Conservation (phyloP, 2,888 invertebrate species). For the Glaucopsyche alexis region DNA sequence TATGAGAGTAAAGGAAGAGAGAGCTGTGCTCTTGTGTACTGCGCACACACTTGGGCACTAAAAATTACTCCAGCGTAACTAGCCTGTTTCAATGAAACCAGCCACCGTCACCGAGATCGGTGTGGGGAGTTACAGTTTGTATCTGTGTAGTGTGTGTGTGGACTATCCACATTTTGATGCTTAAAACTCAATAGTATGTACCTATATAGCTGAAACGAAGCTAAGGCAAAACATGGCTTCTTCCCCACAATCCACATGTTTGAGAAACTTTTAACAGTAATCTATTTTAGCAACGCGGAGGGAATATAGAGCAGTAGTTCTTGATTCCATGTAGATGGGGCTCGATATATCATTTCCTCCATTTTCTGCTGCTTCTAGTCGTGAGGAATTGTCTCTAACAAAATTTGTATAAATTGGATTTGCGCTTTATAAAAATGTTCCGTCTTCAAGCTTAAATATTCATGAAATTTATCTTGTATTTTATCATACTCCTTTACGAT, state of each 20-base stretch:
- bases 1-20: too few species aligned
- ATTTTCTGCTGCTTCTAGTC: background rate
- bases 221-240: background rate
- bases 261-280: background rate
- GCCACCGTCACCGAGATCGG: too few species aligned
- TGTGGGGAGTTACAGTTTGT: too few species aligned
- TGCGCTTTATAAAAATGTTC: conserved; percentile 1
- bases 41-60: too few species aligned
- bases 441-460: background rate
- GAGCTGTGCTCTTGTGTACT: too few species aligned
- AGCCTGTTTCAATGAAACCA: too few species aligned
- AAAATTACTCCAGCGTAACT: too few species aligned
- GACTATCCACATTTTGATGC: background rate
- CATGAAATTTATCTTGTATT: conserved; percentile 9
- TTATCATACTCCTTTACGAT: background rate
- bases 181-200: background rate
- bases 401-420: background rate
- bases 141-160: too few species aligned
- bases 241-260: background rate
- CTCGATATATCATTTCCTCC: background rate
- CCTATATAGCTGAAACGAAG: background rate
- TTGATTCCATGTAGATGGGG: background rate
- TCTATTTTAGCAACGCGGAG: background rate
- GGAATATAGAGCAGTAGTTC: background rate
- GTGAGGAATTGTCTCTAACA: background rate